Base-by-base conservation (phyloP, 2,888 invertebrate species). In the Cacoxenus indagator region DNA sequence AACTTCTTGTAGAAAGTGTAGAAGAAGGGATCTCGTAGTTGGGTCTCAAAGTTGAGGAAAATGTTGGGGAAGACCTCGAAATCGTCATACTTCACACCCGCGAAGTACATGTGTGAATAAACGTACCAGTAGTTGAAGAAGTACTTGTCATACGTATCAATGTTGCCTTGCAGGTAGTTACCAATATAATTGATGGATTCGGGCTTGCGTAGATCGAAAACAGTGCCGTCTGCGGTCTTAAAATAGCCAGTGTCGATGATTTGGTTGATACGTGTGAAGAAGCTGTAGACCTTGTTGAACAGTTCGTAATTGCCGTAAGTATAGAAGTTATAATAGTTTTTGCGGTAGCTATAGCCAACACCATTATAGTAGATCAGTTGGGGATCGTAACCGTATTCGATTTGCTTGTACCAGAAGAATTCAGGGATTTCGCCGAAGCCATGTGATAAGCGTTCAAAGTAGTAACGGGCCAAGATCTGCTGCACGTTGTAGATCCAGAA, bases 21-120 rank as follows among this genome's bases (percentile, higher is more conserved):
- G 90, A 93, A 93, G 57, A 92, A 90, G 24, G 94, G 94, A 84
- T 94, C 94, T 73, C 93, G 92, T 74, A 93, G 87, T 76, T 91
- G 90, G 4, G 93, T 92, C 80, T 91, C 90, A 81, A 91, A 91
- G 73, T 90, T 89, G 78, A 93, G 91, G 73, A 93, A 87, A 1
- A 91, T 89, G 9, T 91, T 89, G n/a, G 93, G 80, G 75, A 75
- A 76, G 8, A 83, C 81, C 64, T 81, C 76, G 37, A 37, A 65
- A 57, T 83, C 78, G 17, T 73, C 55, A 73, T 76, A 79, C 61
- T 84, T 74, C 1, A 78, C 83, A 67, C 81, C 78, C 54, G 76
- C 76, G 51, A 85, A 76, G 73, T 83, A 85, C 81, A 85, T 82
- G 67, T 83, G 83, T 2, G 81, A 74, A 22, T 82, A 78, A 67